These are phyloP conservation scores for Cliona cf. orientalis DNA, from an alignment of 37 sponge, comb jelly and placozoan genomes.

Conservation along the genomic window DNA sequence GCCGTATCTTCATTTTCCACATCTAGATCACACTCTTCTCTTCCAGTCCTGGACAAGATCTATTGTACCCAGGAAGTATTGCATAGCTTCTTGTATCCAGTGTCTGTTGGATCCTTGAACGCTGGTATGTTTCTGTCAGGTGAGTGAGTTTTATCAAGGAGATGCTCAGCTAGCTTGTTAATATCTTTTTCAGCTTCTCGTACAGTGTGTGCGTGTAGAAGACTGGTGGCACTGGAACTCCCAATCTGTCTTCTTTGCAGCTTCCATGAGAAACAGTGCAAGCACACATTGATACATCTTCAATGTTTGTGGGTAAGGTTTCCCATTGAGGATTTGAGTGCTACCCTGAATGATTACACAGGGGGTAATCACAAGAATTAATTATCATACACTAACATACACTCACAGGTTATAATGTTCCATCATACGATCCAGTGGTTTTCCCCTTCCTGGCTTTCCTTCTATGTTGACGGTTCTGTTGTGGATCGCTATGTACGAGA, in stretches of 20 bases:
- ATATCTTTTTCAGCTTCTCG: neutral
- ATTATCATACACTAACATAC: too few relatives aligned
- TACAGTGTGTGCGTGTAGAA: conserved; percentile 10
- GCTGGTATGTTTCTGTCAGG: neutral
- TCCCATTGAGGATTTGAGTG: neutral
- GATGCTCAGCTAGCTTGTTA: neutral
- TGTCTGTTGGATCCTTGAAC: conserved; percentile 13
- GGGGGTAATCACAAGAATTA: too few relatives aligned
- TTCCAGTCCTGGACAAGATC: neutral
- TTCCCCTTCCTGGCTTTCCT: conserved; percentile 35
- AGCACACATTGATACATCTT: neutral
- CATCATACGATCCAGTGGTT: conserved; percentile 32
- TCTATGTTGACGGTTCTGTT: conserved; percentile 42
- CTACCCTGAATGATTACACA: too few relatives aligned
- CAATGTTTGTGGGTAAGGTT: neutral
- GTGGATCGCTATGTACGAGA: conserved; percentile 40
- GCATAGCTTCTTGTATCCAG: conserved; percentile 10
- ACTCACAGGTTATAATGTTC: conserved; percentile 42
- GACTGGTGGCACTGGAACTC: neutral
- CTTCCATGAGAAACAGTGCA: conserved; percentile 23
- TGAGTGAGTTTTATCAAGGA: neutral
- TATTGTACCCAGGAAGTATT: neutral
- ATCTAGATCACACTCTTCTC: too few relatives aligned
- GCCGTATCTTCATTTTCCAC: too few relatives aligned
- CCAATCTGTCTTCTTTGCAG: conserved; percentile 12